Base-by-base conservation (phyloP, 2,113 vertebrate species). In the Pteropus alecto region DNA sequence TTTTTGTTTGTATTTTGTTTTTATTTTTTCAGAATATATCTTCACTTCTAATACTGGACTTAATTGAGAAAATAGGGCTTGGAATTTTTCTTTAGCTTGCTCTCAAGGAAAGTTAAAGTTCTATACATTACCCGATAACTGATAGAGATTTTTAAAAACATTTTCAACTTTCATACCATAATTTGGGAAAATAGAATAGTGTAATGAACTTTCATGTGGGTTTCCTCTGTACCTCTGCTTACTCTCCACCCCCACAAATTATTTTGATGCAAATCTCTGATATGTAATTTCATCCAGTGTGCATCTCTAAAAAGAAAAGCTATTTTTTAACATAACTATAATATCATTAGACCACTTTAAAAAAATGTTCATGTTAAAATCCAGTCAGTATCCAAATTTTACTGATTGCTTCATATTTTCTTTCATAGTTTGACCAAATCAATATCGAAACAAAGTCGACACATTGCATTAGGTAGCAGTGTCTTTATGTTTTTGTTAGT, bases 21-120 rank as follows among this genome's bases (percentile, higher is more conserved):
- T 92, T 93, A 12, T 51, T 51, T 51, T 51, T 95, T 83, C 54
- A 60, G 70, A 92, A 41, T 84, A 28, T 38, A 71, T 92, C 84
- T 60, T 95, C 67, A 86, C 26, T 88, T 89, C 94, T 95, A 92
- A 68, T 89, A 71, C 26, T 96, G 73, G 54, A 76, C 61, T 92
- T 96, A 61, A 56, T 58, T 94, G 28, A 87, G 26, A 87, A 91
- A 65, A 65, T 85, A 94, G 43, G 60, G 35, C 54, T 84, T 88
- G n/a, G 56, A 67, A 70, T 84, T 92, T 92, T 83, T 76, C 46
- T 94, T 88, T 74, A 92, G n/a, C 65, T 48, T 54, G 3, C 19
- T 30, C 14, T 54, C 87, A 85, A 74, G 21, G 61, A 94, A 87
- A 90, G 22, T 61, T 74, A 67, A 24, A 60, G 13, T 83, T 76